Evolutionary conservation across 2,113 vertebrate species (phyloP).

Genomic region (Scatophagus argus): DNA sequence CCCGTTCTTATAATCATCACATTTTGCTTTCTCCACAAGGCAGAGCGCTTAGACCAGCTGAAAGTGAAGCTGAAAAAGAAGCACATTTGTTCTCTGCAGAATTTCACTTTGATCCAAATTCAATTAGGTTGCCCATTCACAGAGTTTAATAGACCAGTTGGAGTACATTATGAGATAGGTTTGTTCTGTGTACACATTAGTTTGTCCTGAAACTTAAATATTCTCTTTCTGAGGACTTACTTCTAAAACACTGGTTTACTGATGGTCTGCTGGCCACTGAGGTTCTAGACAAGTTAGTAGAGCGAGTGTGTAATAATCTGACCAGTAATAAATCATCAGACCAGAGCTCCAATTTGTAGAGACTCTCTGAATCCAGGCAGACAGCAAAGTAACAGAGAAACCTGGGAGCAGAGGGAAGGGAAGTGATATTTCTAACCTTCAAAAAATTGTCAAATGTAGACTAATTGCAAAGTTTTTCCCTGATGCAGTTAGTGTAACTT

Average conservation of each 20-base stretch:
- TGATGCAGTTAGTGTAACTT: too few species aligned
- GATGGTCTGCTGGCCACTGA: background rate
- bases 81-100: background rate
- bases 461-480: too few species aligned
- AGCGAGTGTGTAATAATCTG: background rate
- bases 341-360: conserved; percentile 24
- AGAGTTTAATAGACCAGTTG: background rate
- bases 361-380: background rate
- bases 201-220: background rate
- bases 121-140: background rate
- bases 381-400: background rate
- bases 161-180: background rate
- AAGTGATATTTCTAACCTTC: background rate
- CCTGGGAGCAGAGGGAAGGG: background rate
- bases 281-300: conserved; percentile 9
- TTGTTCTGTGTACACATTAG: background rate
- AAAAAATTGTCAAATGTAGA: conserved; percentile 6
- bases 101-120: conserved; percentile 6
- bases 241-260: conserved; percentile 18
- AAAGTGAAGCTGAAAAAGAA: background rate
- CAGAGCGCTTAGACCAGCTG: background rate
- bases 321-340: conserved; percentile 18
- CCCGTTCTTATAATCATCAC: background rate
- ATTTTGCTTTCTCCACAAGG: background rate
- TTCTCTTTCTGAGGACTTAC: background rate